Evolutionary conservation across 35 echinoderm and acorn worm species (phyloP).

Genomic region (Apostichopus parvimensis): DNA sequence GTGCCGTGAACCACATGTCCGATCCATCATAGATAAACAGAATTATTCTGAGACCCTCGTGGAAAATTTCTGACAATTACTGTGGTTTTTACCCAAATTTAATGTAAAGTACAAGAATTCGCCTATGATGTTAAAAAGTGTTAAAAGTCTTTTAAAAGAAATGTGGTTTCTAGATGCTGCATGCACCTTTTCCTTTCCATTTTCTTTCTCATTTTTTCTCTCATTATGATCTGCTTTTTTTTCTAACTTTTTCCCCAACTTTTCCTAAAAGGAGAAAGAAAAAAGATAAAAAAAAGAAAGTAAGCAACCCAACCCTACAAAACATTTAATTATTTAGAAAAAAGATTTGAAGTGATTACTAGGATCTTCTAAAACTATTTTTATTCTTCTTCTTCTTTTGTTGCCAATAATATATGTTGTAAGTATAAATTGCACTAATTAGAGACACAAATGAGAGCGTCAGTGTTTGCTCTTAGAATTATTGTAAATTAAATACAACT

Average conservation of each 20-base stretch:
- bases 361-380: too few relatives aligned
- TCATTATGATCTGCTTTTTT: background rate
- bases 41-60: too few relatives aligned
- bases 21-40: background rate
- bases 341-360: background rate
- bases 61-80: too few relatives aligned
- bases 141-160: background rate
- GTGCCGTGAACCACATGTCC: background rate
- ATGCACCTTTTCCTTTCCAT: constrained; percentile 12
- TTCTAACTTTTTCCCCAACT: background rate
- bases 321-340: too few relatives aligned
- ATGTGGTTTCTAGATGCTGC: constrained; percentile 11
- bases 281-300: background rate
- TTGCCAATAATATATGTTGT: too few relatives aligned
- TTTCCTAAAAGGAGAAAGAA: background rate
- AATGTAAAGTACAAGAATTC: constrained; percentile 11
- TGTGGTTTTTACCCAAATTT: too few relatives aligned
- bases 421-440: too few relatives aligned
- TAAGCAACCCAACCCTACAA: too few relatives aligned
- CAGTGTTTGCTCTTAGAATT: too few relatives aligned
- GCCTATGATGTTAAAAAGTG: background rate
- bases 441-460: too few relatives aligned
- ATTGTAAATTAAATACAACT: too few relatives aligned
- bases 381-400: too few relatives aligned
- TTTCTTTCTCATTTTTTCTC: background rate